Percentiles rank a stretch among this genome's conserved stretches.
Evolutionary conservation across 2,113 vertebrate species (phyloP).

Genomic region (Leiothrix lutea): DNA sequence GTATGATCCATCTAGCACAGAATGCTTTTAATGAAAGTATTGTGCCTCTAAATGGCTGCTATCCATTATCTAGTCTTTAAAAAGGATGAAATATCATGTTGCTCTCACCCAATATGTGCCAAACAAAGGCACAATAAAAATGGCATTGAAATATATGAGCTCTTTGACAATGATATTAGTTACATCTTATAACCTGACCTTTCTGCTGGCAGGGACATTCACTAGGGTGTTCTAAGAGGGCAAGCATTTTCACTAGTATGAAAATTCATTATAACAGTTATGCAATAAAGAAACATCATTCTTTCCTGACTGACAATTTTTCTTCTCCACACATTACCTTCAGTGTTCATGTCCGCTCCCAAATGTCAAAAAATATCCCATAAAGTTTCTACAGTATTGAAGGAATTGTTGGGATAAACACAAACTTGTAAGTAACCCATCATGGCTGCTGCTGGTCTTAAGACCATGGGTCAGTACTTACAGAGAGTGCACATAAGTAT

Average conservation of each 20-base stretch:
- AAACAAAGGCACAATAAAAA: constrained; percentile 60
- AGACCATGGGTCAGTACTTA: not conserved
- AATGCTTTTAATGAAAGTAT: constrained; percentile 59
- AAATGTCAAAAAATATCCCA: not conserved
- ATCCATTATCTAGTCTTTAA: constrained; percentile 43
- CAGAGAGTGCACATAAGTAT: not conserved
- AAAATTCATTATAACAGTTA: constrained; percentile 52
- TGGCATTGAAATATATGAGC: constrained; percentile 56
- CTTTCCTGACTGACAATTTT: not conserved
- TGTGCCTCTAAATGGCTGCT: constrained; percentile 35
- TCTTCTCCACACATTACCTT: not conserved
- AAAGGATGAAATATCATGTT: constrained; percentile 57
- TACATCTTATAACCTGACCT: constrained; percentile 62
- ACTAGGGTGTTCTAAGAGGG: constrained; percentile 46
- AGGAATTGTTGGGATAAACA: not conserved
- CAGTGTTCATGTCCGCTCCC: not conserved
- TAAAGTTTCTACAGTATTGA: not conserved
- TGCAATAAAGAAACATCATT: not conserved
- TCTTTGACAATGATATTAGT: constrained; percentile 56
- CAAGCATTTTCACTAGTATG: constrained; percentile 51
- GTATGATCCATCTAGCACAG: constrained; percentile 32
- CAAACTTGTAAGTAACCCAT: not conserved
- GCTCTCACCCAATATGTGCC: constrained; percentile 24
- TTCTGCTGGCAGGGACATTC: constrained; percentile 52
- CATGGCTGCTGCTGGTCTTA: not conserved